phyloP scores from a whole-genome alignment of 2,888 invertebrate species.

The Perizoma flavofasciatum region DNA sequence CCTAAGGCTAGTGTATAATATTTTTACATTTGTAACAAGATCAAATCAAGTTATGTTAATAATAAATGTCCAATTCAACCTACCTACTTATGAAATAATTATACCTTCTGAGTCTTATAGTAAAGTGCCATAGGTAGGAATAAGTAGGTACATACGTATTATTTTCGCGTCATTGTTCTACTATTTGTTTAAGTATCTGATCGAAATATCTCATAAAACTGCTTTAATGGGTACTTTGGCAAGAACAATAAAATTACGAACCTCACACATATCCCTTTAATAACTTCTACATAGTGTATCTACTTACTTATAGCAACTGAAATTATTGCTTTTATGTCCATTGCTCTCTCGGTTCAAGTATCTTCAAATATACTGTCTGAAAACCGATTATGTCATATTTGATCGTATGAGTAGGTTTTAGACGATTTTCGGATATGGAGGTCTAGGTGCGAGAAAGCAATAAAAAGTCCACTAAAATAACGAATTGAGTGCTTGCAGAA shows the following conservation, averaged over 20 bases:
- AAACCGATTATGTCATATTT: constrained; percentile 34
- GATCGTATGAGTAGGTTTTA: constrained; percentile 6
- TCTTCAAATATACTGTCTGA: constrained; percentile 14
- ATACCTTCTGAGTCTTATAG: too few relatives aligned
- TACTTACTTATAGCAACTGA: constrained; percentile 19
- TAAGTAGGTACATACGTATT: neutral
- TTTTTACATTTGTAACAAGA: too few relatives aligned
- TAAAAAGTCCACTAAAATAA: constrained; percentile 44
- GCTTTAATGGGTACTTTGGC: constrained; percentile 60
- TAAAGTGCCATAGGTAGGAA: too few relatives aligned
- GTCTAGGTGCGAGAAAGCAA: constrained; percentile 31
- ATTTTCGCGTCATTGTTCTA: constrained; percentile 23
- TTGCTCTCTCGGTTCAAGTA: constrained; percentile 33
- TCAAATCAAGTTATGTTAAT: too few relatives aligned
- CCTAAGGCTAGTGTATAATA: too few relatives aligned
- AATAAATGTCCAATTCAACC: too few relatives aligned
- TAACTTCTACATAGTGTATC: constrained; percentile 28
- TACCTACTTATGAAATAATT: too few relatives aligned
- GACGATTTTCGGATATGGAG: constrained; percentile 1
- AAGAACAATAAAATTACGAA: constrained; percentile 55
- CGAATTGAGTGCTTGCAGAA: constrained; percentile 11
- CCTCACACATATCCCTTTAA: constrained; percentile 38
- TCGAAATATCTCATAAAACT: constrained; percentile 54
- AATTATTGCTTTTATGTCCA: constrained; percentile 37
- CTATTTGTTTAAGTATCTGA: constrained; percentile 35